These are phyloP conservation scores for Heteropelma amictum DNA, from an alignment of 2,888 invertebrate genomes.

Conservation along the genomic window DNA sequence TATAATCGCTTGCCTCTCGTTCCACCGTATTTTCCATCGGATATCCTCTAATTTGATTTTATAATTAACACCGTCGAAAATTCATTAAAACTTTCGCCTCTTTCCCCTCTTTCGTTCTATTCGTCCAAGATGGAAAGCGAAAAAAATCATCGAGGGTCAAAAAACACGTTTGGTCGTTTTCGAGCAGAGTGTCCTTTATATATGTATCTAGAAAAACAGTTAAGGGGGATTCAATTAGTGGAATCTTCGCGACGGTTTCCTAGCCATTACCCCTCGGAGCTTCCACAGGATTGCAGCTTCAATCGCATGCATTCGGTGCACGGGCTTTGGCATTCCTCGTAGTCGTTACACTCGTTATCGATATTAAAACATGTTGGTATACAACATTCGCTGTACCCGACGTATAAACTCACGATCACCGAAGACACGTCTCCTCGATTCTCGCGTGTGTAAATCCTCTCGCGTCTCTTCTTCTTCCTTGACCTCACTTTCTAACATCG, in stretches of 20 bases:
- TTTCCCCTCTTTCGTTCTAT: no score
- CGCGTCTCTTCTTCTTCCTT: constrained; percentile 61
- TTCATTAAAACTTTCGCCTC: no score
- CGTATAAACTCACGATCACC: constrained; percentile 48
- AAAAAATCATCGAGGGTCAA: no score
- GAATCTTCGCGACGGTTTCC: constrained; percentile 19
- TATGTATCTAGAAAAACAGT: not conserved
- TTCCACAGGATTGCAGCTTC: constrained; percentile 24
- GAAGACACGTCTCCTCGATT: constrained; percentile 43
- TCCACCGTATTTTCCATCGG: no score
- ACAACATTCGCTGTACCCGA: not conserved
- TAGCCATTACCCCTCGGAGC: constrained; percentile 7
- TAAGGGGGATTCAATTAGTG: constrained; percentile 41
- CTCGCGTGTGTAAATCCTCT: constrained; percentile 45
- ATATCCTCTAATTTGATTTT: no score
- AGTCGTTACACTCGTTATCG: constrained; percentile 52
- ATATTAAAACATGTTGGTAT: constrained; percentile 43
- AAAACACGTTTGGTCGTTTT: not conserved
- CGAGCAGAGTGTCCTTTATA: not conserved
- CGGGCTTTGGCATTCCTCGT: constrained; percentile 27
- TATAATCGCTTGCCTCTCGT: no score
- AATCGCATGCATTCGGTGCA: constrained; percentile 40
- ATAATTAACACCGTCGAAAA: no score
- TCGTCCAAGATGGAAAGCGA: no score
- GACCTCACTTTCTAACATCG: constrained; percentile 71